Conservation (phyloP, 2,888 invertebrate species). For the Ochropleura plecta region DNA sequence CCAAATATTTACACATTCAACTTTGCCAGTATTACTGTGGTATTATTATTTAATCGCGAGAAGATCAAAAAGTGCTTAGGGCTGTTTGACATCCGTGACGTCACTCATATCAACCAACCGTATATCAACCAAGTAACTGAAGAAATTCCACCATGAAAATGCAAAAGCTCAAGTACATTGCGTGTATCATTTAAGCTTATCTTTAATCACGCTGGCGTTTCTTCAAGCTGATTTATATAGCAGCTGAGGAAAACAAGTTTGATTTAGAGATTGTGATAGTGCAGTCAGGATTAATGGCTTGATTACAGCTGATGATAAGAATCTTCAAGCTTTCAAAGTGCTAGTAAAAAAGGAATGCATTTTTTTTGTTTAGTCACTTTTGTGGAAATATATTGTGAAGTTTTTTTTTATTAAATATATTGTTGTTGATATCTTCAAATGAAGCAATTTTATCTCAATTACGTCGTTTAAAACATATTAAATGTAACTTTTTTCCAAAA, state of each 20-base stretch:
- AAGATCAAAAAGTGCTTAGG: too few relatives aligned
- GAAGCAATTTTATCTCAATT: neutral
- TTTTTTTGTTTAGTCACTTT: neutral
- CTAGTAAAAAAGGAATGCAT: neutral
- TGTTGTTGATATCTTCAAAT: neutral
- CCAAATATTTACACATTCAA: too few relatives aligned
- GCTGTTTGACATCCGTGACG: too few relatives aligned
- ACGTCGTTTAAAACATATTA: neutral
- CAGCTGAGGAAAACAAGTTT: constrained; percentile 50
- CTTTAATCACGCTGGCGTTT: constrained; percentile 35
- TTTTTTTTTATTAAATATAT: constrained; percentile 1
- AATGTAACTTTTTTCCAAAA: neutral
- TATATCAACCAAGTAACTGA: neutral
- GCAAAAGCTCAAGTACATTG: constrained; percentile 30
- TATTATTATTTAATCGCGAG: too few relatives aligned
- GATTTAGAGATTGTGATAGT: constrained; percentile 50
- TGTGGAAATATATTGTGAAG: neutral
- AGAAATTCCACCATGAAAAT: constrained; percentile 11
- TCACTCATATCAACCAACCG: too few relatives aligned
- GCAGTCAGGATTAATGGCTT: constrained; percentile 40
- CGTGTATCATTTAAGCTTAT: constrained; percentile 59
- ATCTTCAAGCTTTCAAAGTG: constrained; percentile 17
- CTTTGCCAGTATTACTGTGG: too few relatives aligned
- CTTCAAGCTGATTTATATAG: constrained; percentile 44
- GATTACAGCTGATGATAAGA: constrained; percentile 21